phyloP scores from a whole-genome alignment of 2,113 vertebrate genomes.

The Ia io region DNA sequence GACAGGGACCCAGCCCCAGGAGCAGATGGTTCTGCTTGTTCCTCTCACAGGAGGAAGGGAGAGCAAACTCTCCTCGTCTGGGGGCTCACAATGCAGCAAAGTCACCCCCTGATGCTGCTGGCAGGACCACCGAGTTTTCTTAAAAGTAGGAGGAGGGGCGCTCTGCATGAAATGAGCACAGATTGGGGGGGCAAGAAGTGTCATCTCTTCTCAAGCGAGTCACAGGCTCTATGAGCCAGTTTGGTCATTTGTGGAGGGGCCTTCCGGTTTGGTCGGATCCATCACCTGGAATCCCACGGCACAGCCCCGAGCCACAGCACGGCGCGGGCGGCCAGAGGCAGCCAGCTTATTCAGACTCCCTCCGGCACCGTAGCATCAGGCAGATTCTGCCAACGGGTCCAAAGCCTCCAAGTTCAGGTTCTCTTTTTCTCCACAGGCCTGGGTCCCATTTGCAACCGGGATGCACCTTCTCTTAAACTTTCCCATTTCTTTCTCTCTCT shows the following conservation, averaged over 20 bases:
- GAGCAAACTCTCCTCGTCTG: neutral
- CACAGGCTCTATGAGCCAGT: neutral
- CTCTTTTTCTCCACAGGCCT: neutral
- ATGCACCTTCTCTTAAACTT: neutral
- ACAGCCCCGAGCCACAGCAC: neutral
- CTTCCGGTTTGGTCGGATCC: neutral
- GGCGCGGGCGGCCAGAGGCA: neutral
- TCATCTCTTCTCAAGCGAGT: neutral
- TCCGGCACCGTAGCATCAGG: neutral
- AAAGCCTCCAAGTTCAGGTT: neutral
- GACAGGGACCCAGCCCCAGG: slow-evolving; percentile 36
- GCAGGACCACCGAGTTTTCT: rapidly evolving
- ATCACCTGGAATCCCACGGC: too few species aligned
- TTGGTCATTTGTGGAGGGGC: neutral
- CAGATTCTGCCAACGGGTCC: neutral
- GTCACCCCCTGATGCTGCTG: neutral
- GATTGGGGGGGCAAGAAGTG: neutral
- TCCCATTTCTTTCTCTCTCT: too few species aligned
- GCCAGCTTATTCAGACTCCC: neutral
- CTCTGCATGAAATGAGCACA: neutral
- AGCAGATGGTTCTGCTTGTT: slow-evolving; percentile 66
- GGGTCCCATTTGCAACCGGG: too few species aligned
- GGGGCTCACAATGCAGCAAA: neutral
- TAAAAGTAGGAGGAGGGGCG: too few species aligned
- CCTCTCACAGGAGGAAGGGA: slow-evolving; percentile 64